Base-by-base conservation (phyloP, 2,797 vertebrate species). In the Bovichtus variegatus region DNA sequence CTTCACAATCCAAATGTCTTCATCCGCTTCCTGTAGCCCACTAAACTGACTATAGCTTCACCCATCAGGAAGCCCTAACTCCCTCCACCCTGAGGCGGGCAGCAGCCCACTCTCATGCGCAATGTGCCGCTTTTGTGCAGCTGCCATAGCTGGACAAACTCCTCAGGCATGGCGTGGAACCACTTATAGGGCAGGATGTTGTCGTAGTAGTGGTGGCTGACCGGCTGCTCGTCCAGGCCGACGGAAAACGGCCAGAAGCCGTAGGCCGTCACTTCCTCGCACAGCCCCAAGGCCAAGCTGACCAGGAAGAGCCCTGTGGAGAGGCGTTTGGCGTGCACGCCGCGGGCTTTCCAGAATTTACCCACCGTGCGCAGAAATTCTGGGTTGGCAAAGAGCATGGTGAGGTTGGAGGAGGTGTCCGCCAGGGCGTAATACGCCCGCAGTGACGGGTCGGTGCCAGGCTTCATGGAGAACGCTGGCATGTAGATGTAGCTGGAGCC, bases 141-240 rank as follows among this genome's bases (percentile, higher is more conserved):
- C 11, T 97, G 95, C 98, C 98, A 99, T 21, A 99, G 97, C 85
- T 97, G 97, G 25, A 98, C 93, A 31, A 99, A 99, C 88, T 99
- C 98, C 90, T 99, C 98, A 0, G 98, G 97, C 98, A 99, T 99
- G 84, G 98, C 96, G 1, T 99, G 98, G 93, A 98, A 97, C 54
- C 97, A 96, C 0, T 95, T 96, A 60, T 95, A 95, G 0, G 98
- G 98, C 88, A 97, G 90, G 63, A 98, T 95, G 31, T 99, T 97
- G 89, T 99, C 98, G 8, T 99, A 99, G 93, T 99, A 99, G 61
- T 99, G 98, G 71, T 99, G 98, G 89, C 97, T 98, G 90, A 99
- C 95, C 7, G 96, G 96, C 51, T 85, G 92, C 71, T 96, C 93
- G 0, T 90, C 94, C 86, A 98, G 93, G 86, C 95, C 96, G 23